Percentiles rank a stretch among this genome's conserved stretches.
phyloP scores from a whole-genome alignment of 2,113 vertebrate genomes.

The Ciconia maguari region DNA sequence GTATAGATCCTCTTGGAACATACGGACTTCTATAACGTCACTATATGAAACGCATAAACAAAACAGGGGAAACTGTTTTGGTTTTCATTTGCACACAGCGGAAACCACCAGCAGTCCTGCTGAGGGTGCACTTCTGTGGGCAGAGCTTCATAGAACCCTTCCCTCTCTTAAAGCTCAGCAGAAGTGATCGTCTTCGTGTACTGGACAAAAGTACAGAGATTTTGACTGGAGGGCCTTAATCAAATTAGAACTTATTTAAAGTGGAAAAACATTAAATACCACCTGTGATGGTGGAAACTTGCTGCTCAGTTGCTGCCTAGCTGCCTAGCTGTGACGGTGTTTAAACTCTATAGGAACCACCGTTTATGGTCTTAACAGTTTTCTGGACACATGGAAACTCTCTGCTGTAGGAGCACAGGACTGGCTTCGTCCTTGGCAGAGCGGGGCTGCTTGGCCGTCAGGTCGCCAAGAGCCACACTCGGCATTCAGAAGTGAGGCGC shows the following conservation, averaged over 20 bases:
- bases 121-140: not conserved
- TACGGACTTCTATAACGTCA: rapidly evolving
- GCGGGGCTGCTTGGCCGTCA: rapidly evolving
- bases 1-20: not conserved
- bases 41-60: rapidly evolving
- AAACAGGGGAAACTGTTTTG: not conserved
- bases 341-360: not conserved
- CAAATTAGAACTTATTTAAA: not conserved
- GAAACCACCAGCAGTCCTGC: not conserved
- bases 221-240: not conserved
- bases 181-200: rapidly evolving
- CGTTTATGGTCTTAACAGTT: not conserved
- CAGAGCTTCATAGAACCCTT: not conserved
- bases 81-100: rapidly evolving
- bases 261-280: not conserved
- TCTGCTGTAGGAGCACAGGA: not conserved
- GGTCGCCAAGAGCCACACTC: not conserved
- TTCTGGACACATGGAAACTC: not conserved
- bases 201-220: not conserved
- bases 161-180: too few species aligned
- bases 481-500: not conserved
- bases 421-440: not conserved
- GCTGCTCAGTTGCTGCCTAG: not conserved
- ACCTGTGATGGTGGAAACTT: not conserved
- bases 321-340: not conserved